Evolutionary conservation across 2,888 invertebrate species (phyloP).

Genomic region (Calliphora vomitoria): DNA sequence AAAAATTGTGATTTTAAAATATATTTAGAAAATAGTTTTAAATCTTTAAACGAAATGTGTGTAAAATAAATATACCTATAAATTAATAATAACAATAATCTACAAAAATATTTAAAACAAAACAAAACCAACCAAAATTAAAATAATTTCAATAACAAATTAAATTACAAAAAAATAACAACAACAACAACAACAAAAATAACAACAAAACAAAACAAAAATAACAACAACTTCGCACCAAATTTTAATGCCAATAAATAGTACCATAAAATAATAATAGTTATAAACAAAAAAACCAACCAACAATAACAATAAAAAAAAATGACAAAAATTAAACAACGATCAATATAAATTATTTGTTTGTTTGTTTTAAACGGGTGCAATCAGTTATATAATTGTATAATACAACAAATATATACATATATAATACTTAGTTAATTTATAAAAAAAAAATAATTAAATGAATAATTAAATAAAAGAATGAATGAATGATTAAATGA

Average conservation of each 20-base stretch:
- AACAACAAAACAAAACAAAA: slow-evolving; percentile 20
- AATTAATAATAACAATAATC: slow-evolving; percentile 16
- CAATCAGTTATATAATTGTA: slow-evolving; percentile 56
- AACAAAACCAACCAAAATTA: slow-evolving; percentile 48
- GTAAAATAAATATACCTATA: slow-evolving; percentile 18
- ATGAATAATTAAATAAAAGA: too few relatives aligned
- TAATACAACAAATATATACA: slow-evolving; percentile 21
- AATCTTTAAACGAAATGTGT: slow-evolving; percentile 22
- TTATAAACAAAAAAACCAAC: slow-evolving; percentile 38
- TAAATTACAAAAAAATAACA: slow-evolving; percentile 14
- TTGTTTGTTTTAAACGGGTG: slow-evolving; percentile 51
- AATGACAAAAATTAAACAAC: slow-evolving; percentile 40
- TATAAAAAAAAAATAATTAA: slow-evolving; percentile 11
- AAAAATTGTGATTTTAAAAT: slow-evolving; percentile 56
- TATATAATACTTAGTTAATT: slow-evolving; percentile 30
- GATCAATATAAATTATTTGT: slow-evolving; percentile 22
- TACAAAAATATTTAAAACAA: neutral
- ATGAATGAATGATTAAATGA: too few relatives aligned
- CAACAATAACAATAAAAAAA: slow-evolving; percentile 17
- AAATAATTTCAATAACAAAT: slow-evolving; percentile 34
- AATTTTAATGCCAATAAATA: slow-evolving; percentile 71
- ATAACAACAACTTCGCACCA: slow-evolving; percentile 64
- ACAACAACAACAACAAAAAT: slow-evolving; percentile 20
- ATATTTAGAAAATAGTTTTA: slow-evolving; percentile 22
- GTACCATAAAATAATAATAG: slow-evolving; percentile 57